Conservation (phyloP, 1,140 invertebrate species). For the Eubasilissa regina region DNA sequence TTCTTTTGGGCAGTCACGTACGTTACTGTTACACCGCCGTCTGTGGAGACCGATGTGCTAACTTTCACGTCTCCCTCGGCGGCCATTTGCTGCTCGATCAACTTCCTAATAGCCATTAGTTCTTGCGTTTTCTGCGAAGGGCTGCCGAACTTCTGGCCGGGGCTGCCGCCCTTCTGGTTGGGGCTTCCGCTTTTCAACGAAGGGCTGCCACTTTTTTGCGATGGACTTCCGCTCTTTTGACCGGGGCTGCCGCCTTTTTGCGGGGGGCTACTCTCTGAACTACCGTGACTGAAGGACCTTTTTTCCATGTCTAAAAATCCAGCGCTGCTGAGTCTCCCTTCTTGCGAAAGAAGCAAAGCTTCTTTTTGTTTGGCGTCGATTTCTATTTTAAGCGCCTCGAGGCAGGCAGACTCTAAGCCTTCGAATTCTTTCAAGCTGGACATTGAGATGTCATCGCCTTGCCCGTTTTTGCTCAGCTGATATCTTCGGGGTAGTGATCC, state of each 20-base stretch:
- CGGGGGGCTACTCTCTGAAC: conserved; percentile 71
- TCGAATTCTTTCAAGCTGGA: conserved; percentile 96
- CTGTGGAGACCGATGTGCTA: neutral
- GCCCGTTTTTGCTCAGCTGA: conserved; percentile 77
- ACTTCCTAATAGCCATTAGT: conserved; percentile 68
- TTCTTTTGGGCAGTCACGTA: conserved; percentile 70
- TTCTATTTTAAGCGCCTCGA: conserved; percentile 87
- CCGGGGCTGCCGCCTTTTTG: conserved; percentile 70
- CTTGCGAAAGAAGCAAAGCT: conserved; percentile 77
- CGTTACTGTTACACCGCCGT: conserved; percentile 59
- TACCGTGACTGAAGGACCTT: conserved; percentile 68
- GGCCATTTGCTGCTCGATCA: conserved; percentile 71
- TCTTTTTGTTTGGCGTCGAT: conserved; percentile 89
- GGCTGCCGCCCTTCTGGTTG: conserved; percentile 69
- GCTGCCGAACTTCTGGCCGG: conserved; percentile 71
- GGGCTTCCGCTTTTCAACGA: conserved; percentile 70
- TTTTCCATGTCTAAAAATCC: conserved; percentile 72
- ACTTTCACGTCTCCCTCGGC: conserved; percentile 67
- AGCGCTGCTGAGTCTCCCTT: conserved; percentile 74
- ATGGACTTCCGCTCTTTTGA: conserved; percentile 69
- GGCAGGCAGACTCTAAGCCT: conserved; percentile 89
- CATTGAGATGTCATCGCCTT: conserved; percentile 92
- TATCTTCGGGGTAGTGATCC: conserved; percentile 81
- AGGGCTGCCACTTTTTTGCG: conserved; percentile 68
- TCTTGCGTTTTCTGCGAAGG: conserved; percentile 70